Evolutionary conservation across 2,888 invertebrate species (phyloP), one percentile per base, ranked within the genome.

Genomic region (Papilio demoleus): DNA sequence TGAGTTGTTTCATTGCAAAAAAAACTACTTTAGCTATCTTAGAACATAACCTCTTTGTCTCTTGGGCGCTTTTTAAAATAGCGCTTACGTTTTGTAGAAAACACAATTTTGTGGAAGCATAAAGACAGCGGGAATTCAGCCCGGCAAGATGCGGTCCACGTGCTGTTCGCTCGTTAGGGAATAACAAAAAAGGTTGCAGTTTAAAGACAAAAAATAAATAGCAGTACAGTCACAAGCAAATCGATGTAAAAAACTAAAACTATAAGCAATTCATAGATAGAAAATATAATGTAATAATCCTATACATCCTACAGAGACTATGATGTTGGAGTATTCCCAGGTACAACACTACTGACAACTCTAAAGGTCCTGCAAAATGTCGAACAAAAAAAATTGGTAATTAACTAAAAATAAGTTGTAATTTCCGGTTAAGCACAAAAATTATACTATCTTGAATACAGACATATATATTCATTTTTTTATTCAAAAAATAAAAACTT

Each of bases 21-120:
- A 27, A 53, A 53, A 53, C 27, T 53, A 27, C 9, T 53, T 17
- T 31, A 31, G 31, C 31, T 31, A 53, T n/a, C 27, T 17, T 17
- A 31, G 53, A 31, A 31, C n/a, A 53, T 31, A 50, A 50, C 8
- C n/a, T 31, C 53, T 27, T 53, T 53, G 53, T 53, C 53, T 31
- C 53, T 53, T n/a, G 53, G 17, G 31, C 17, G 31, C 8, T 53
- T 53, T 53, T 53, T 50, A 53, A 53, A 53, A 53, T 27, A 31
- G 53, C n/a, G 53, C 31, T 53, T 31, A 31, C 53, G 31, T 53
- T 53, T 31, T 31, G 53, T 53, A 31, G 53, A 53, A 50, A 53
- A 53, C 31, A 53, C 53, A 53, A 53, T 53, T 53, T 53, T 53
- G 53, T 53, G 27, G 31, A 31, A 53, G 9, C 53, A 53, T 53